Conservation (phyloP, 2,797 vertebrate species). For the Oreortyx pictus region DNA sequence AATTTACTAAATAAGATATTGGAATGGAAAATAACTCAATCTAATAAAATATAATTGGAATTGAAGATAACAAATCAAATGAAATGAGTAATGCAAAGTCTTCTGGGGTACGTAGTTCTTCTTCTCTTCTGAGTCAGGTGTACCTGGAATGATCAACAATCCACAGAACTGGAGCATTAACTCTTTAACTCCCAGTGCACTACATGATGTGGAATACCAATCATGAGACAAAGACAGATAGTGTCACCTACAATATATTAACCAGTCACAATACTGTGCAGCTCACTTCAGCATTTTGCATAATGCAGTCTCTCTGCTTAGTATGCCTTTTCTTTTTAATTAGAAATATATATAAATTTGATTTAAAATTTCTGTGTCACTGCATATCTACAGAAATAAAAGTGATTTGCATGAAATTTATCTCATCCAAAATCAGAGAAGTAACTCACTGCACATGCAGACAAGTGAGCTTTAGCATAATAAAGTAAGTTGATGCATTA, state of each 20-base stretch:
- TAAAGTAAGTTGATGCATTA: not conserved
- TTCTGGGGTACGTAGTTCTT: too few relatives aligned
- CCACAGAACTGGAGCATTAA: too few relatives aligned
- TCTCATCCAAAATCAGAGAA: conserved; percentile 4
- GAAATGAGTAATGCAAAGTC: too few relatives aligned
- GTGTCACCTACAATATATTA: not conserved
- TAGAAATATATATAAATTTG: not conserved
- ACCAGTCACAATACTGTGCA: not conserved
- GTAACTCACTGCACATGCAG: not conserved
- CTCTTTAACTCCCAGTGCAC: too few relatives aligned
- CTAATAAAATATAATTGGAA: too few relatives aligned
- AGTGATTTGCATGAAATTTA: not conserved
- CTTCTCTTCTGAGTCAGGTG: too few relatives aligned
- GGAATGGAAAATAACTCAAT: too few relatives aligned
- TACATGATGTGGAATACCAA: too few relatives aligned
- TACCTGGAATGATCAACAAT: too few relatives aligned
- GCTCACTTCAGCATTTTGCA: not conserved
- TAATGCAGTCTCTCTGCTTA: not conserved
- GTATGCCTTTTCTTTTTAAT: not conserved
- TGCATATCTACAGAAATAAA: not conserved
- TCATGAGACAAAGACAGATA: not conserved
- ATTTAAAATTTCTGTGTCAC: not conserved
- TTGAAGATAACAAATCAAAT: too few relatives aligned
- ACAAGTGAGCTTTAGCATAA: not conserved
- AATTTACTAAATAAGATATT: too few relatives aligned